Evolutionary conservation across 2,888 invertebrate species (phyloP), one percentile per base, ranked within the genome.

Genomic region (Synergus gifuensis): DNA sequence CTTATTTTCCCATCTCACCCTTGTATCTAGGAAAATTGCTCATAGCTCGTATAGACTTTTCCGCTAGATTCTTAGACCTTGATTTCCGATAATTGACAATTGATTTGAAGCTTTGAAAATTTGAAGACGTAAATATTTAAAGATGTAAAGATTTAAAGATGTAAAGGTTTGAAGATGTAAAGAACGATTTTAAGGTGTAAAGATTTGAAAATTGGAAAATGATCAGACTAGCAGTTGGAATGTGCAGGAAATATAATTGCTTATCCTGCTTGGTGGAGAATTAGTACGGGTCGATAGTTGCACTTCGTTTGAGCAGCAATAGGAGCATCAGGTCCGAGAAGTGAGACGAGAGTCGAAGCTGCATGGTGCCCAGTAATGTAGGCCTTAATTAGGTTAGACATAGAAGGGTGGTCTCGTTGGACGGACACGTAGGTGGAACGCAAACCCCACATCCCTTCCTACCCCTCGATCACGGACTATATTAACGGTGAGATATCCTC

Each of bases 281-380:
- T n/a, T 0, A 54, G 36, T 28, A n/a, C 5, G n/a, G 54, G 54
- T 73, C 73, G 54, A 73, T 73, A 73, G n/a, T 73, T 28, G 46
- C 5, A 28, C 16, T 36, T 40, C 9, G 36, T 58, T 73, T 73
- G 54, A 73, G 18, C 54, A 28, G 73, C 36, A 73, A 18, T 40
- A 54, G 73, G 36, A 9, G 54, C 22, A 49, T 73, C 40, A 36
- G 36, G 36, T 73, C 36, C 36, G 73, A 54, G 54, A 73, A 54
- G 9, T n/a, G 49, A 49, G 73, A 73, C 54, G 73, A 73, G 28
- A 69, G 49, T 69, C 69, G 49, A 69, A 49, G 69, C 49, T 49
- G 36, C 46, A 69, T 69, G 64, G 42, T 66, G 73, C 54, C 54
- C 73, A 73, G 54, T 73, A 58, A 73, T 73, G 73, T 73, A 73